phyloP scores from a whole-genome alignment of 2,888 invertebrate genomes.

The Tetragonula carbonaria region DNA sequence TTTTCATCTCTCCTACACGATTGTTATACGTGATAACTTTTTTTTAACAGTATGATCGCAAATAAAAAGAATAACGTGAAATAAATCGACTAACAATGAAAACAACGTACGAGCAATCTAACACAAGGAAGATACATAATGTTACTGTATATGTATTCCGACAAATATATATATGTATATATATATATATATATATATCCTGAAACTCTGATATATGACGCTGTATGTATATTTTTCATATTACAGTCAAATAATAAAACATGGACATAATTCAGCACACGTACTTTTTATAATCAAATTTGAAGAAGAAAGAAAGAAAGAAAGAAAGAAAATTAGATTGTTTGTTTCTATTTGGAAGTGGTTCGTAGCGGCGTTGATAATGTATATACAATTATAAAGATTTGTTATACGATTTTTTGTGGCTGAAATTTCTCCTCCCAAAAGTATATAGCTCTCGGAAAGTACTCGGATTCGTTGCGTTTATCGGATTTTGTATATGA shows the following conservation, averaged over 20 bases:
- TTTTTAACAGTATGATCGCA: too few species aligned
- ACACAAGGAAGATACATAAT: not conserved
- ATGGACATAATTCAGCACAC: conserved; percentile 18
- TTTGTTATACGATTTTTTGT: conserved; percentile 7
- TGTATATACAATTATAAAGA: conserved; percentile 15
- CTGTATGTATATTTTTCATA: conserved; percentile 11
- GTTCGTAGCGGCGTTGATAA: not conserved
- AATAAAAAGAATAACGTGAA: not conserved
- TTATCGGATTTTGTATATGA: conserved; percentile 36
- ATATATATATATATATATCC: not conserved
- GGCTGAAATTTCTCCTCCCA: conserved; percentile 5
- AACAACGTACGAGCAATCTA: not conserved
- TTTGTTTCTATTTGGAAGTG: not conserved
- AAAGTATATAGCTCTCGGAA: not conserved
- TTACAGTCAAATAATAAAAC: not conserved
- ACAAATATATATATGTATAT: not conserved
- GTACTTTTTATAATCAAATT: conserved; percentile 5
- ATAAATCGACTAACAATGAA: not conserved
- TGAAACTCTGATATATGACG: conserved; percentile 7
- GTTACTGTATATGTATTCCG: conserved; percentile 1
- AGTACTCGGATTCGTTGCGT: not conserved
- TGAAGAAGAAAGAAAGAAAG: not conserved
- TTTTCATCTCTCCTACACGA: not conserved
- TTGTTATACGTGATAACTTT: not conserved
- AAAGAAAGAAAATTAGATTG: not conserved